phyloP scores from a whole-genome alignment of 2,113 vertebrate species.

The Rhabdornis inornatus region DNA sequence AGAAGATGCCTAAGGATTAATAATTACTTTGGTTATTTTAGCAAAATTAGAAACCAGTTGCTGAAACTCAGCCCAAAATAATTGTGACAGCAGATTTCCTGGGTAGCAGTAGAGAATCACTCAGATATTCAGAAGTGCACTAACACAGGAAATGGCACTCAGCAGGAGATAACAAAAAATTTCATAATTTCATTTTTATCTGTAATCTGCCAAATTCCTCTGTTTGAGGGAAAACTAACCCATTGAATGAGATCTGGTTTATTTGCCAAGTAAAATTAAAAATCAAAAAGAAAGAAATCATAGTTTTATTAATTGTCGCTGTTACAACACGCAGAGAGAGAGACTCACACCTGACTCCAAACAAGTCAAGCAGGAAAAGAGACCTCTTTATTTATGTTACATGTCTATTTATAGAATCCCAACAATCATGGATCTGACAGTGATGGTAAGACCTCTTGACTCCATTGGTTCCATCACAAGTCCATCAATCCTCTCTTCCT shows the following conservation, averaged over 20 bases:
- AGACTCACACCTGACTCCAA: no score
- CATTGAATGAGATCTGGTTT: neutral
- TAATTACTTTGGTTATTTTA: neutral
- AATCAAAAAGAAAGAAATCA: neutral
- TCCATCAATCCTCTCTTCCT: no score
- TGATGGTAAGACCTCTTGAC: no score
- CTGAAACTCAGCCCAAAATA: neutral
- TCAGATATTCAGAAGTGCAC: neutral
- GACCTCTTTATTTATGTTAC: no score
- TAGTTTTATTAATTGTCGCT: neutral
- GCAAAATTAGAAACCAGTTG: neutral
- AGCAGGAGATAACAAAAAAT: neutral
- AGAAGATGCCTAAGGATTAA: neutral
- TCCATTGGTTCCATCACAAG: no score
- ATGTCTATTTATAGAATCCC: no score
- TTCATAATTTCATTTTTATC: neutral
- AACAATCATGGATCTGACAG: no score
- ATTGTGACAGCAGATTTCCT: neutral
- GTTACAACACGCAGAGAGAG: no score
- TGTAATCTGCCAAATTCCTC: neutral
- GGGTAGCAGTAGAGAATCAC: neutral
- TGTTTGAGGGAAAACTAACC: neutral
- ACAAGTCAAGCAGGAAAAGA: no score
- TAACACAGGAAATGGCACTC: neutral
- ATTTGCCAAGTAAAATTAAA: neutral